These are phyloP conservation scores for Pyralis farinalis DNA, from an alignment of 2,888 invertebrate genomes.

Conservation along the genomic window DNA sequence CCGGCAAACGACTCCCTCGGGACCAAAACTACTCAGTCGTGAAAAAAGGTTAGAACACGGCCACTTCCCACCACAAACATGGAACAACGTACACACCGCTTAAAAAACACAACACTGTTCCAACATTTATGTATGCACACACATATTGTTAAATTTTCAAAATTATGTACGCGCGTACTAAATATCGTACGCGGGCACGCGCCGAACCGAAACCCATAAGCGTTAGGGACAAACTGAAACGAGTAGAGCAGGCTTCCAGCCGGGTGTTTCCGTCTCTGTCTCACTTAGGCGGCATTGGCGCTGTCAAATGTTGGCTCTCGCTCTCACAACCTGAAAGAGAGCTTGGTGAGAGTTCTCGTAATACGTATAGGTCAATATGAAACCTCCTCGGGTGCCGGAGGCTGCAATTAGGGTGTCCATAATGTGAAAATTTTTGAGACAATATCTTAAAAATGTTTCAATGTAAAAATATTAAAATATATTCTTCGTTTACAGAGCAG, in stretches of 20 bases:
- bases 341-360: conserved; percentile 65
- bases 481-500: too few species aligned
- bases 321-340: conserved; percentile 64
- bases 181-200: conserved; percentile 27
- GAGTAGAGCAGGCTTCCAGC: conserved; percentile 57
- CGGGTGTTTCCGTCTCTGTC: conserved; percentile 45
- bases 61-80: conserved; percentile 15
- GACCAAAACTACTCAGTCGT: conserved; percentile 19
- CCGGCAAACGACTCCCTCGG: conserved; percentile 25
- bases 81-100: conserved; percentile 8
- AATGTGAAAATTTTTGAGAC: conserved; percentile 1
- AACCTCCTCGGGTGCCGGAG: conserved; percentile 77
- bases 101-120: conserved; percentile 14
- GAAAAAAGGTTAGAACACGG: conserved; percentile 11
- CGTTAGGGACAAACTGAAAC: conserved; percentile 66
- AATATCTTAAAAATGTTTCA: too few species aligned
- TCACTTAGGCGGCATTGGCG: conserved; percentile 25
- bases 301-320: conserved; percentile 36
- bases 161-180: conserved; percentile 39
- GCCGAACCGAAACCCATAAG: conserved; percentile 50
- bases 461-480: too few species aligned
- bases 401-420: conserved; percentile 71
- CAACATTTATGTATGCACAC: conserved; percentile 23
- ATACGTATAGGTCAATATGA: conserved; percentile 81
- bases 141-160: conserved; percentile 29